Evolutionary conservation across 2,797 vertebrate species (phyloP), one percentile per base, ranked within the genome.

Genomic region (Falco berigora): DNA sequence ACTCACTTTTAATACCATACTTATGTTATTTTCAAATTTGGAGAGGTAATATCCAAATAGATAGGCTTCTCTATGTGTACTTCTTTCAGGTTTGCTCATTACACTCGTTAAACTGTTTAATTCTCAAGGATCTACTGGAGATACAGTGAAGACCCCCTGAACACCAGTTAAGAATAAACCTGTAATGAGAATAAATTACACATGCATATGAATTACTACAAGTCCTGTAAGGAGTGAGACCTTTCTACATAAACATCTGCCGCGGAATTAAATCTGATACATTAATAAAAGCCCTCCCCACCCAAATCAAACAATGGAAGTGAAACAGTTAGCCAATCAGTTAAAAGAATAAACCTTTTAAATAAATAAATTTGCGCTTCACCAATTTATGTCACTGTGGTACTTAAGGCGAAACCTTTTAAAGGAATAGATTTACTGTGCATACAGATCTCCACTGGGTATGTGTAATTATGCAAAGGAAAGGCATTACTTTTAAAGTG

Each of bases 301-400:
- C 89, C 55, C 95, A 97, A 92, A 92, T 89, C 94, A 97, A 97
- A 97, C 96, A 96, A 96, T 92, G 96, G 94, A 96, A 91, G 88
- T 94, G 63, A 92, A 97, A 96, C 96, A 96, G 94, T 97, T 96
- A 97, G 96, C 94, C 68, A 4, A 96, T 87, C 95, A 96, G 97
- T 97, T 98, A 97, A 97, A 97, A 98, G 97, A 98, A 98, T 97
- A 97, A 98, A 97, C 97, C 97, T 97, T 97, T 98, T 98, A 97
- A 97, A 98, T 98, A 98, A 98, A 98, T 98, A 98, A 97, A 98
- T 98, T 97, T 97, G 95, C 6, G 55, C 97, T 96, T 92, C 95
- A 88, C 97, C 97, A 97, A 97, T 98, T 98, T 97, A 97, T 98
- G 98, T 97, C 97, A 97, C 88, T 50, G 44, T 52, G 86, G 97